These are phyloP conservation scores for Mus spretus DNA, from an alignment of 2,797 vertebrate genomes.

Conservation along the genomic window DNA sequence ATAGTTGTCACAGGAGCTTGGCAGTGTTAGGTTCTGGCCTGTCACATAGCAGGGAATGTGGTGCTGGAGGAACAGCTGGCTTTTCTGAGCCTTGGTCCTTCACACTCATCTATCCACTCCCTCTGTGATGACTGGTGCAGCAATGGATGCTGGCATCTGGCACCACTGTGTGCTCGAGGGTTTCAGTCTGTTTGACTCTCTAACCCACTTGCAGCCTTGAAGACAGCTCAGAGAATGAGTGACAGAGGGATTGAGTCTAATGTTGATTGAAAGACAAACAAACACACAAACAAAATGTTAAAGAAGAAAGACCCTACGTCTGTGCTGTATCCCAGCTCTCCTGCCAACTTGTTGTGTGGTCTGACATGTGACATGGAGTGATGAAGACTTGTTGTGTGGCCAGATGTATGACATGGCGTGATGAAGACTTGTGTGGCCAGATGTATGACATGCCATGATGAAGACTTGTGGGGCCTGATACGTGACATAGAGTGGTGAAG, in stretches of 20 bases:
- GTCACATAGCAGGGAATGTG: not conserved
- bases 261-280: not conserved
- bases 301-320: not conserved
- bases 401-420: not conserved
- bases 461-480: not conserved
- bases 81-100: not conserved
- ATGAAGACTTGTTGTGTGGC: not conserved
- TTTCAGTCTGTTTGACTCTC: not conserved
- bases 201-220: not conserved
- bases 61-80: not conserved
- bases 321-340: not conserved
- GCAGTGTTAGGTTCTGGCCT: not conserved
- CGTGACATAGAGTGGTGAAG: not conserved
- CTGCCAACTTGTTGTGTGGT: not conserved
- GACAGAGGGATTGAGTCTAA: not conserved
- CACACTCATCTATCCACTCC: not conserved
- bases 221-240: not conserved
- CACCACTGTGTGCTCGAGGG: not conserved
- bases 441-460: not conserved
- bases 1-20: not conserved
- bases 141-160: not conserved
- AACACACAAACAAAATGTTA: not conserved
- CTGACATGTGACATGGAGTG: not conserved
- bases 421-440: no score
- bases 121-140: not conserved